A percentile compares a stretch with the other conserved stretches of the same genome.
These are phyloP conservation scores for Catostomus latipinnis DNA, from an alignment of 2,797 vertebrate genomes.

Conservation along the genomic window DNA sequence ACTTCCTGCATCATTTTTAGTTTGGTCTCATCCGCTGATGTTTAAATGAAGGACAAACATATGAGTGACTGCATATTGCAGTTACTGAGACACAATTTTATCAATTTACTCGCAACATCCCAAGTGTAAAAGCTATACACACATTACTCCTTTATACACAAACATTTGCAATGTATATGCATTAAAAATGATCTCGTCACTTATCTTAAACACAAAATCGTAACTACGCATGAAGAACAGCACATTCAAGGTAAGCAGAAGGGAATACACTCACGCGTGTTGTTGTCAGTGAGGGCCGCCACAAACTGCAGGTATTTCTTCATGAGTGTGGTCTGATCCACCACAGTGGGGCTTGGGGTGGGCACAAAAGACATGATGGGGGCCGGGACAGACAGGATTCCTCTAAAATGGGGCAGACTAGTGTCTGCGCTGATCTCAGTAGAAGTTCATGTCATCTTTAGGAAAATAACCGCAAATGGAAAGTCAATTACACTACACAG, in stretches of 20 bases:
- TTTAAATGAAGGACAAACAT: background rate
- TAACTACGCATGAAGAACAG: too few relatives aligned
- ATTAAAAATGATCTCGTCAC: too few relatives aligned
- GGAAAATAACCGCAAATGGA: background rate
- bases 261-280: constrained; percentile 86
- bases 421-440: constrained; percentile 65
- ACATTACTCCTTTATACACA: background rate
- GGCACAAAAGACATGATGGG: constrained; percentile 92
- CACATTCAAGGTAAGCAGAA: background rate
- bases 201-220: too few relatives aligned
- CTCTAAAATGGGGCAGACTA: constrained; percentile 60
- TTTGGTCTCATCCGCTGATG: constrained; percentile 96
- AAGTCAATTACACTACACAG: background rate
- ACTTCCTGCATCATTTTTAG: constrained; percentile 99
- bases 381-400: constrained; percentile 61
- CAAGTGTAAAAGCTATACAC: background rate
- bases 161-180: too few relatives aligned
- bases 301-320: constrained; percentile 99
- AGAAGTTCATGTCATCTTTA: constrained; percentile 61
- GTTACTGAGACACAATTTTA: background rate
- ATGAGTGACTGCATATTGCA: background rate
- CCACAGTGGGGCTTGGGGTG: constrained; percentile 94
- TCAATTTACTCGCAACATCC: background rate
- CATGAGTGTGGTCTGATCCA: constrained; percentile 98
- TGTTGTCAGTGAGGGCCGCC: constrained; percentile 94